Conservation (phyloP, 2,888 invertebrate genomes). For the Amblyjoppa proteus region DNA sequence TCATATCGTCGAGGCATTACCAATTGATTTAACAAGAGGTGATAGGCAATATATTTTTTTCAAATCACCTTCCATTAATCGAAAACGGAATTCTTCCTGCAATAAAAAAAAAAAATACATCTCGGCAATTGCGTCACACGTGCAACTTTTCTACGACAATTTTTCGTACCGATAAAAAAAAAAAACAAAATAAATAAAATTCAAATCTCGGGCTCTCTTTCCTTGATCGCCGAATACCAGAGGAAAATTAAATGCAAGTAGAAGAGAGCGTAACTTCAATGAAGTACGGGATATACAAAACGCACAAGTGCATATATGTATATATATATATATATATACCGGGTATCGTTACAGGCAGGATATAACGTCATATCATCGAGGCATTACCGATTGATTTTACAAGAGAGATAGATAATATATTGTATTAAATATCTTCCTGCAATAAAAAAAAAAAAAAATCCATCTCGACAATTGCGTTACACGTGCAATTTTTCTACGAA, state of each 20-base stretch:
- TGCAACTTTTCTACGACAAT: not conserved
- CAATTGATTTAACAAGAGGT: too few species aligned
- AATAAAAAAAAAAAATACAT: not conserved
- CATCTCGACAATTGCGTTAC: not conserved
- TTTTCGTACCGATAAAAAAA: not conserved
- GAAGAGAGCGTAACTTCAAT: slow-evolving; percentile 23
- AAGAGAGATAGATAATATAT: not conserved
- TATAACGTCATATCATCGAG: slow-evolving; percentile 44
- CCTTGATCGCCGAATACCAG: not conserved
- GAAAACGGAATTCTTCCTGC: too few species aligned
- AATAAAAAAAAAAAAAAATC: not conserved
- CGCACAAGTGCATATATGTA: slow-evolving; percentile 24
- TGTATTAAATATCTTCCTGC: too few species aligned
- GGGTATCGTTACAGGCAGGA: slow-evolving; percentile 14
- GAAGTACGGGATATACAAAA: slow-evolving; percentile 54
- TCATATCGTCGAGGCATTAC: too few species aligned
- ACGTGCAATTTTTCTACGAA: not conserved
- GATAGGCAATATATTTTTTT: too few species aligned
- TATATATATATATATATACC: slow-evolving; percentile 38
- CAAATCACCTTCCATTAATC: too few species aligned
- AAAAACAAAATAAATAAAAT: not conserved
- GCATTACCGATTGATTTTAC: slow-evolving; percentile 50
- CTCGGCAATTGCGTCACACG: not conserved
- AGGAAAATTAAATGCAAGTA: slow-evolving; percentile 12
- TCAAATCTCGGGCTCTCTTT: not conserved